phyloP scores from a whole-genome alignment of 1,140 invertebrate genomes.

The Drusus annulatus region DNA sequence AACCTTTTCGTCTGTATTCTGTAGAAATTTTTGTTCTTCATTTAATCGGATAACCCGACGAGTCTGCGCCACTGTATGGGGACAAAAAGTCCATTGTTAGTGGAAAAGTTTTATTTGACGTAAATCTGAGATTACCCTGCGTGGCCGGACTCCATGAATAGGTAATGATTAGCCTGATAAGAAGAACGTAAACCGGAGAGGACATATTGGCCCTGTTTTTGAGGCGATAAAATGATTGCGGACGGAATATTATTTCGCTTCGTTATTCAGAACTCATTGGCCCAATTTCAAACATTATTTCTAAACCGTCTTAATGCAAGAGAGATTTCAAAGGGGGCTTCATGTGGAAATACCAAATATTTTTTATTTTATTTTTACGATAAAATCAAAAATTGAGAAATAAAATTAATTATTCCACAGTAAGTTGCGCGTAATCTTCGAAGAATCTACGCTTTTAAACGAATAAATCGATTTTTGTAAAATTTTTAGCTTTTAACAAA shows the following conservation, averaged over 20 bases:
- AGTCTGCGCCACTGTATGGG: conserved; percentile 41
- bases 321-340: too few species aligned
- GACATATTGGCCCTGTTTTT: conserved; percentile 30
- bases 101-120: conserved; percentile 43
- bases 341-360: too few species aligned
- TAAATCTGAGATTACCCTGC: conserved; percentile 50
- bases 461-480: too few species aligned
- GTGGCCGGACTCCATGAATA: conserved; percentile 46
- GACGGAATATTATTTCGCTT: conserved; percentile 16
- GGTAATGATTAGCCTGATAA: conserved; percentile 49
- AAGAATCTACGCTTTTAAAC: too few species aligned
- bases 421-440: too few species aligned
- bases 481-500: too few species aligned
- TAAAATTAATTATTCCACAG: too few species aligned
- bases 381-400: too few species aligned
- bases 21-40: conserved; percentile 49
- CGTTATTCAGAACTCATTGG: conserved; percentile 7
- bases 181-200: conserved; percentile 43
- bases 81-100: conserved; percentile 55
- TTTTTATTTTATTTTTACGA: too few species aligned
- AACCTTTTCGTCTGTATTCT: conserved; percentile 25
- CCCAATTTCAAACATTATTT: too few species aligned
- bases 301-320: too few species aligned
- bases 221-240: conserved; percentile 25
- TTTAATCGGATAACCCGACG: conserved; percentile 55